These are phyloP conservation scores for Xiphorhynchus erythropygius DNA, from an alignment of 2,797 vertebrate genomes.

Conservation along the genomic window DNA sequence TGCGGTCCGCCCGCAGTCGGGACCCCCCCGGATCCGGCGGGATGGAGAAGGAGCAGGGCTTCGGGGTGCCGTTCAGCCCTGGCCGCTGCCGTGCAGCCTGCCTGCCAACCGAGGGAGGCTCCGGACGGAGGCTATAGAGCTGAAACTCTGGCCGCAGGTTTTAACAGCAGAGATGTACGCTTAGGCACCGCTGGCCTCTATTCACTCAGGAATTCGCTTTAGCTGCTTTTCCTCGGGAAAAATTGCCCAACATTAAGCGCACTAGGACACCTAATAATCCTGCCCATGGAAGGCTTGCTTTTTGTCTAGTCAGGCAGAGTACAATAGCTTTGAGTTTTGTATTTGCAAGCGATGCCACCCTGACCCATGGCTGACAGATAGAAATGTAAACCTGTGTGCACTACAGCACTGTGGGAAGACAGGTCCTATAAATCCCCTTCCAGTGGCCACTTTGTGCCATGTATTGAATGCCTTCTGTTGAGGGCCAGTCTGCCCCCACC, in stretches of 20 bases:
- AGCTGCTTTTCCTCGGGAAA: background rate
- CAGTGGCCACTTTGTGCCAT: rapidly evolving
- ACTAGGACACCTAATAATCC: too few species aligned
- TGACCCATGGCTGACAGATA: rapidly evolving
- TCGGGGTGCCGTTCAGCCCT: rapidly evolving
- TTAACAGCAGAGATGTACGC: rapidly evolving
- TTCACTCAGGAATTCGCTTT: rapidly evolving
- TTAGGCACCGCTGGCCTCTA: rapidly evolving
- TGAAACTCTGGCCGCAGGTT: rapidly evolving
- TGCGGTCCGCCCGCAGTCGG: background rate
- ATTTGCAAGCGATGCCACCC: rapidly evolving
- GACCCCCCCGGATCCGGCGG: too few species aligned
- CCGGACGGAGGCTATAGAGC: rapidly evolving
- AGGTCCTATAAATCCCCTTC: background rate
- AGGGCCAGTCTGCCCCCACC: rapidly evolving
- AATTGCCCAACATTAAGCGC: background rate
- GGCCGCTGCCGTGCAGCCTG: rapidly evolving
- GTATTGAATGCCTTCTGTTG: rapidly evolving
- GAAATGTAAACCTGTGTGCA: background rate
- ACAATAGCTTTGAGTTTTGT: background rate
- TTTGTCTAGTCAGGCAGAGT: background rate
- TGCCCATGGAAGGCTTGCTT: background rate
- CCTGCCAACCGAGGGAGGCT: too few species aligned
- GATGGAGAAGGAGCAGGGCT: rapidly evolving
- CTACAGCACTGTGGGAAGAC: background rate